Percentiles rank a stretch among this genome's conserved stretches.
Evolutionary conservation across 2,113 vertebrate genomes (phyloP).

Genomic region (Tragelaphus strepsiceros): DNA sequence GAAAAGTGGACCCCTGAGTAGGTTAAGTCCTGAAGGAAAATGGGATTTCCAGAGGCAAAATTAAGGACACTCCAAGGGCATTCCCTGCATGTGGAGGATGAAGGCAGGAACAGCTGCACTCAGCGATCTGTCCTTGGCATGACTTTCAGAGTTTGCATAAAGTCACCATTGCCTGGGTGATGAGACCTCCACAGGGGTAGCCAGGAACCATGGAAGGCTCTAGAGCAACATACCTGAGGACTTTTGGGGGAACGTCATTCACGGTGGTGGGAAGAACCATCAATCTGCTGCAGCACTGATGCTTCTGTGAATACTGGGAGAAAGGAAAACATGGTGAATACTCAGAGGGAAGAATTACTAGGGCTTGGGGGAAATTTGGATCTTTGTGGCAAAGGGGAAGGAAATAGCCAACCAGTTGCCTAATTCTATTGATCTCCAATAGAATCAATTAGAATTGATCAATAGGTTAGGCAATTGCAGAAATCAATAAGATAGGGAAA

Average conservation of each 20-base stretch:
- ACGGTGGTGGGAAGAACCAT: neutral
- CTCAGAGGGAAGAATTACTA: neutral
- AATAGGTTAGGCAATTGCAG: neutral
- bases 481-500: neutral
- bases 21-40: neutral
- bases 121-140: neutral
- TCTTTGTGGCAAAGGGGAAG: neutral
- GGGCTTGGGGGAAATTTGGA: neutral
- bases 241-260: neutral
- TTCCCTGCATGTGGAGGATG: accelerated
- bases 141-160: neutral
- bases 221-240: neutral
- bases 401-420: neutral
- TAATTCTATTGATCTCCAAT: neutral
- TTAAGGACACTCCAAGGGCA: neutral
- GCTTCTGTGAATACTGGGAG: neutral
- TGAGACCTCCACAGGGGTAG: too few species aligned
- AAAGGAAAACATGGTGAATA: neutral
- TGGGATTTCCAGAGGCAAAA: neutral
- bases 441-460: neutral
- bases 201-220: neutral
- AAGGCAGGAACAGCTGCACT: neutral
- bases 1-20: neutral
- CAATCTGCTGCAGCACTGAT: accelerated
- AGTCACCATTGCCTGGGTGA: neutral